Conservation (phyloP, 2,797 vertebrate genomes). For the Enteromius afrohamiltoni region DNA sequence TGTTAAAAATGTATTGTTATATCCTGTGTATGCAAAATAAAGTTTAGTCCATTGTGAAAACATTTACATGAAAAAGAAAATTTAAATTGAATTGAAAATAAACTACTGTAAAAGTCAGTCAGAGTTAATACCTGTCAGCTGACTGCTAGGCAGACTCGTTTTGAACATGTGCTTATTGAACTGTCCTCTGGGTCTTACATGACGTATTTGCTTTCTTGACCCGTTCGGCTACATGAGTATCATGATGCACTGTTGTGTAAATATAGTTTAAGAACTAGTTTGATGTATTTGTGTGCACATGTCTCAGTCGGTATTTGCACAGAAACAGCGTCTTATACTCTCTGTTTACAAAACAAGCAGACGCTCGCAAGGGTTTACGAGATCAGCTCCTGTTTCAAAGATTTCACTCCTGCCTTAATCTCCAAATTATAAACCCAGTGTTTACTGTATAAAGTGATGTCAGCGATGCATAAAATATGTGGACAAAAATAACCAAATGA, state of each 20-base stretch:
- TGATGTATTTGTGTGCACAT: not conserved
- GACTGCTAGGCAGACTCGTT: not conserved
- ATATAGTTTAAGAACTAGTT: not conserved
- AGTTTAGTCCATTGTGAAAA: no score
- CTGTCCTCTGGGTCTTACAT: not conserved
- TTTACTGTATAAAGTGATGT: not conserved
- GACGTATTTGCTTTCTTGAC: not conserved
- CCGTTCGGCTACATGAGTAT: not conserved
- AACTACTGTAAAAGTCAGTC: no score
- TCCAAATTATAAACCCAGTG: not conserved
- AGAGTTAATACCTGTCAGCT: not conserved
- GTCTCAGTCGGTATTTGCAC: not conserved
- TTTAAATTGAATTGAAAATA: no score
- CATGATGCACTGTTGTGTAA: not conserved
- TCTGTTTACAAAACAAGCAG: slow-evolving; percentile 71
- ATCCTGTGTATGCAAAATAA: no score
- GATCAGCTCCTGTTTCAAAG: slow-evolving; percentile 2
- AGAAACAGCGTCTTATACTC: slow-evolving; percentile 1
- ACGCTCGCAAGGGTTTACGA: not conserved
- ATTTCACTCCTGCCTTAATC: not conserved
- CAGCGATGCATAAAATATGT: not conserved
- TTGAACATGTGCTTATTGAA: not conserved
- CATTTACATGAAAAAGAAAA: no score
- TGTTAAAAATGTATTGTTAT: no score
- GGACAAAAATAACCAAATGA: no score